phyloP scores from a whole-genome alignment of 2,113 vertebrate species.

The Octodon degus region DNA sequence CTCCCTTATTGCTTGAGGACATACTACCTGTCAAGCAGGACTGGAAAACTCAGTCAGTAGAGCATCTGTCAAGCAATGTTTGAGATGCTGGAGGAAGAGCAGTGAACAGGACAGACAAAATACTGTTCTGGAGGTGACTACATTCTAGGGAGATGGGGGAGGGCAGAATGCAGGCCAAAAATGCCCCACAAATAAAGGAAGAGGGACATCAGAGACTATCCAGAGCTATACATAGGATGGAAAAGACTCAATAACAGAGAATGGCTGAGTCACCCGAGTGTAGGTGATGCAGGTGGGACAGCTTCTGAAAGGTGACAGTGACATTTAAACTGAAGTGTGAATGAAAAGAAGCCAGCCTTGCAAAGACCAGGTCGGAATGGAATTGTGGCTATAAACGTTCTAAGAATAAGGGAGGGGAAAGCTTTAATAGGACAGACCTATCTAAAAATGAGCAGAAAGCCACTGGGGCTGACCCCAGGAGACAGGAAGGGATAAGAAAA shows the following conservation, averaged over 20 bases:
- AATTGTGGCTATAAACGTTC: conserved; percentile 13
- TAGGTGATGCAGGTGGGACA: background rate
- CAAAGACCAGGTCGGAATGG: background rate
- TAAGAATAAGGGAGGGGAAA: background rate
- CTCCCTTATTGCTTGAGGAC: background rate
- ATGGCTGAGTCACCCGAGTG: background rate
- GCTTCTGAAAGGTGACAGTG: background rate
- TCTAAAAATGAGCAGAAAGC: conserved; percentile 7
- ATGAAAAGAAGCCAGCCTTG: background rate
- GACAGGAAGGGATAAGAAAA: background rate
- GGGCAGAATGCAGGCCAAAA: background rate
- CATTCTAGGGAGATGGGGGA: background rate
- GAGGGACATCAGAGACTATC: background rate
- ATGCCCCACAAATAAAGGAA: background rate
- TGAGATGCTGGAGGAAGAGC: background rate
- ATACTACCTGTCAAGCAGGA: background rate
- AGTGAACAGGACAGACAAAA: background rate
- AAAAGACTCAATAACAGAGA: background rate
- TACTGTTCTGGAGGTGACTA: background rate
- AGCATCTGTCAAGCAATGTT: background rate
- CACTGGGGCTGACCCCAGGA: background rate
- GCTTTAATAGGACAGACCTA: background rate
- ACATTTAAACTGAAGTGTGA: background rate
- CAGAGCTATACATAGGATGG: background rate
- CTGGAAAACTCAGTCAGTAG: background rate